Percentiles rank a stretch among this genome's conserved stretches.
These are phyloP conservation scores for Pampus argenteus DNA, from an alignment of 2,797 vertebrate species.

Conservation along the genomic window DNA sequence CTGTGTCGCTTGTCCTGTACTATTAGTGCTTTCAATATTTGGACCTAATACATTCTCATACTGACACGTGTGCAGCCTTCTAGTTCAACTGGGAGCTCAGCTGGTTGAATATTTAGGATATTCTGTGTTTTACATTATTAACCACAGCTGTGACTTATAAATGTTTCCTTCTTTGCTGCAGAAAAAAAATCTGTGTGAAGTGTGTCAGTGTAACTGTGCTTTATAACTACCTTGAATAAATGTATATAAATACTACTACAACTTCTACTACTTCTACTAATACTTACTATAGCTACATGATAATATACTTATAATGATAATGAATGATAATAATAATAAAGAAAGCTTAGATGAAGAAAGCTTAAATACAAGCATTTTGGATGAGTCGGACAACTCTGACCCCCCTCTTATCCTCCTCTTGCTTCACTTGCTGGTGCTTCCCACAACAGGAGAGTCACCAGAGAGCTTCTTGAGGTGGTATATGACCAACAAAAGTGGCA, in stretches of 20 bases:
- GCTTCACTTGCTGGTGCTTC: constrained; percentile 17
- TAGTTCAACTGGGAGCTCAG: constrained; percentile 16
- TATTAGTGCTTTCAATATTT: constrained; percentile 6
- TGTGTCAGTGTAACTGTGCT: background rate
- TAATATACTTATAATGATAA: background rate
- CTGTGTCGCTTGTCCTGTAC: constrained; percentile 13
- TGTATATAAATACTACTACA: background rate
- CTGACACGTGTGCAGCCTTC: background rate
- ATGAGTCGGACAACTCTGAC: too few species aligned
- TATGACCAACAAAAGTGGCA: constrained; percentile 38
- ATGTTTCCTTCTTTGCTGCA: constrained; percentile 13
- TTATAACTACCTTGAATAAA: background rate
- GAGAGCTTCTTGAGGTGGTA: constrained; percentile 43
- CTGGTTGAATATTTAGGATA: constrained; percentile 26
- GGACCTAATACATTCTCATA: background rate
- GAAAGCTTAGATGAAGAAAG: too few species aligned
- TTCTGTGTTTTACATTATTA: constrained; percentile 19
- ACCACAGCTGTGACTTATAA: constrained; percentile 14
- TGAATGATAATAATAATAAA: too few species aligned
- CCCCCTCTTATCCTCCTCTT: too few species aligned
- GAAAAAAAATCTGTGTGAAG: background rate
- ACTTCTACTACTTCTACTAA: background rate
- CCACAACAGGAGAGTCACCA: constrained; percentile 40
- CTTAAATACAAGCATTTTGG: too few species aligned
- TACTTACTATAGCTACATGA: background rate